phyloP scores from a whole-genome alignment of 2,113 vertebrate genomes.

The Podarcis muralis region DNA sequence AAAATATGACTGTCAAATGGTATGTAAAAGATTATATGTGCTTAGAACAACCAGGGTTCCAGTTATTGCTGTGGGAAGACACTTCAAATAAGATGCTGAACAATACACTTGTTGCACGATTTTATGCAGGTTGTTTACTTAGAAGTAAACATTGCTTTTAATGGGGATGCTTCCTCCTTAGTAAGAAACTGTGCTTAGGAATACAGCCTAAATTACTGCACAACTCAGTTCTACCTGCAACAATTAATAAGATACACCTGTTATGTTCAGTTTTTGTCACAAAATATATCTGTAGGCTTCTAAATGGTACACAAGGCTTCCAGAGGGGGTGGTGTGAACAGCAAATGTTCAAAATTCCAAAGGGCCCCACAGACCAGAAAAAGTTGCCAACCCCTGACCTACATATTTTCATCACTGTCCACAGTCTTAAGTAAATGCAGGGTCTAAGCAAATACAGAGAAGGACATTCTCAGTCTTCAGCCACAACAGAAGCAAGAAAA shows the following conservation, averaged over 20 bases:
- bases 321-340: too few relatives aligned
- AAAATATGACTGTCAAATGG: accelerated
- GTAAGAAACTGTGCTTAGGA: not conserved
- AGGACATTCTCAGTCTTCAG: not conserved
- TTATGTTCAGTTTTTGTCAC: too few relatives aligned
- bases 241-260: too few relatives aligned
- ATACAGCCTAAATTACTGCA: not conserved
- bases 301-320: too few relatives aligned
- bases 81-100: not conserved
- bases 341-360: too few relatives aligned
- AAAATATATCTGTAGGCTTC: too few relatives aligned
- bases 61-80: not conserved
- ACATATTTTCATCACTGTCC: too few relatives aligned
- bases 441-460: not conserved
- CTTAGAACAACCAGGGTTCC: not conserved
- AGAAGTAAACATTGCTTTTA: not conserved
- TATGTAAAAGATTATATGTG: not conserved
- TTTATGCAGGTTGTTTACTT: not conserved
- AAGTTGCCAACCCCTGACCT: too few relatives aligned
- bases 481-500: not conserved
- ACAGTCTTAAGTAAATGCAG: too few relatives aligned
- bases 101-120: not conserved
- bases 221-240: too few relatives aligned
- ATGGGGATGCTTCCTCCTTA: not conserved
- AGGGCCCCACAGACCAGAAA: too few relatives aligned